These are phyloP conservation scores for Drosophila auraria DNA, from an alignment of 1,140 invertebrate species.

Conservation along the genomic window DNA sequence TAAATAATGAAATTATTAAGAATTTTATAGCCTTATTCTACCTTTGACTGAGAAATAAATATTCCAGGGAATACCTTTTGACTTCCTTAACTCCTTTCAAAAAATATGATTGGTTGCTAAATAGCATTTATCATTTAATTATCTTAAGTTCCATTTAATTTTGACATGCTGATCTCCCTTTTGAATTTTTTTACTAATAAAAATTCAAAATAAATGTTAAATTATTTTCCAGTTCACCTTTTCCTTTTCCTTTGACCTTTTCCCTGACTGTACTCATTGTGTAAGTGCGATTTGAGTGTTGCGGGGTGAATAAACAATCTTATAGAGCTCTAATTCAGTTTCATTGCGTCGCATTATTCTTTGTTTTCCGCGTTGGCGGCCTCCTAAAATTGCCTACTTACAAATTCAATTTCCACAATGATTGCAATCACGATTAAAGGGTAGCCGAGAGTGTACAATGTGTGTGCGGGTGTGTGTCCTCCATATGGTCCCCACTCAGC, in stretches of 20 bases:
- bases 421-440: slow-evolving; percentile 71
- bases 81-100: not conserved
- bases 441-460: slow-evolving; percentile 14
- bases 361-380: slow-evolving; percentile 51
- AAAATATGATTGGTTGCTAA: not conserved
- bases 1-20: too few relatives aligned
- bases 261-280: not conserved
- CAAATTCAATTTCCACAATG: slow-evolving; percentile 80
- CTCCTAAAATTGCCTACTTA: slow-evolving; percentile 75
- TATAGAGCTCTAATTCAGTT: slow-evolving; percentile 60
- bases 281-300: slow-evolving; percentile 8
- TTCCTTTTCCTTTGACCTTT: not conserved
- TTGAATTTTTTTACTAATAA: not conserved
- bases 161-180: not conserved
- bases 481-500: slow-evolving; percentile 24
- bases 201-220: not conserved
- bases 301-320: not conserved
- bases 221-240: too few relatives aligned
- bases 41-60: too few relatives aligned
- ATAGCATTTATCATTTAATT: not conserved
- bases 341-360: slow-evolving; percentile 69
- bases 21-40: too few relatives aligned
- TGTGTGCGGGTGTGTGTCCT: slow-evolving; percentile 34
- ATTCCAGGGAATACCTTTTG: not conserved
- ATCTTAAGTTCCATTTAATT: not conserved